Evolutionary conservation across 2,888 invertebrate genomes (phyloP).

Genomic region (Dorcus hopei): DNA sequence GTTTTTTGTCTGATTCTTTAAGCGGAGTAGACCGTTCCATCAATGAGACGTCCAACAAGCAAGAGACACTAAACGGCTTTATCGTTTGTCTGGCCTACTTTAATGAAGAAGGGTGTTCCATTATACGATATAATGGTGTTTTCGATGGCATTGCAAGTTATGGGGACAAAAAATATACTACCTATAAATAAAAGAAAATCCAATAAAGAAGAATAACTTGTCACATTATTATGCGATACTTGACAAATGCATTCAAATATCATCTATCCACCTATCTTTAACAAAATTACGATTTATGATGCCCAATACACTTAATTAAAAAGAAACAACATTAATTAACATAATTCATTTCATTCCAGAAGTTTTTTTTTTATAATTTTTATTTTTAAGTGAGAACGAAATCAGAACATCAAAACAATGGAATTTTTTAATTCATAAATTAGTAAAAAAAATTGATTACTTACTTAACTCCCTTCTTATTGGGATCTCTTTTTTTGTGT

Average conservation of each 20-base stretch:
- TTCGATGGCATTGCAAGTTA: constrained; percentile 29
- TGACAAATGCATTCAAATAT: background rate
- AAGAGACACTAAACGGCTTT: constrained; percentile 5
- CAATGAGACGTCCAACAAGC: background rate
- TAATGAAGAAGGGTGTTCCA: constrained; percentile 28
- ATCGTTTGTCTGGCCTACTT: background rate
- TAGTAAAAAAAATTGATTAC: no score
- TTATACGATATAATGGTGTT: constrained; percentile 33
- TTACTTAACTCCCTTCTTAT: no score
- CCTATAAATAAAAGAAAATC: constrained; percentile 1
- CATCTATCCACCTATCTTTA: no score
- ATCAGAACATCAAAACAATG: no score
- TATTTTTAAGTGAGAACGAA: no score
- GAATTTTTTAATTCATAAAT: no score
- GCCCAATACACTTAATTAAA: no score
- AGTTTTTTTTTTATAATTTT: no score
- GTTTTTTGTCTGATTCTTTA: constrained; percentile 32
- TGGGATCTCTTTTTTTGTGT: no score
- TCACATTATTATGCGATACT: background rate
- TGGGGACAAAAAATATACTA: constrained; percentile 14
- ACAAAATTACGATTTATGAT: no score
- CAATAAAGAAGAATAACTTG: background rate
- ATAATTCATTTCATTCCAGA: no score
- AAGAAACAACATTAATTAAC: no score
- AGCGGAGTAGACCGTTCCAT: constrained; percentile 5